Conservation (phyloP, 2,888 invertebrate species). For the Zhuqinia jingwanae region DNA sequence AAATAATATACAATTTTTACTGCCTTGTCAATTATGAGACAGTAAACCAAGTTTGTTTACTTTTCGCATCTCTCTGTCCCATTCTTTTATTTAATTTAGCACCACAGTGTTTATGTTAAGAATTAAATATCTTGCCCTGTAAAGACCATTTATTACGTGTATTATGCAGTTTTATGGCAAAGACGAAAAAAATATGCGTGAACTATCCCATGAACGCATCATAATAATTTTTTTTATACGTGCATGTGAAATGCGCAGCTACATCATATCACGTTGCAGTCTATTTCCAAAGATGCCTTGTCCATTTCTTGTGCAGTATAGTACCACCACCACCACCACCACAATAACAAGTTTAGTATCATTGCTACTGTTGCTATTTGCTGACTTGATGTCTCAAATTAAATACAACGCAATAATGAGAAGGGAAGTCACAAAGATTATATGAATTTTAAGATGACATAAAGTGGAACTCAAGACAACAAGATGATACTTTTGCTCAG, state of each 20-base stretch:
- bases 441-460: constrained; percentile 53
- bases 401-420: constrained; percentile 46
- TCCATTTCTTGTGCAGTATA: no score
- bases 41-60: no score
- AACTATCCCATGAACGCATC: neutral
- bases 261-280: neutral
- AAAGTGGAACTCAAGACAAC: constrained; percentile 15
- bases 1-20: no score
- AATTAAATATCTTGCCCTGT: no score
- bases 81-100: constrained; percentile 35
- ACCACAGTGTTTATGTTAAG: constrained; percentile 36
- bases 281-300: neutral
- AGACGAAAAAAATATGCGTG: neutral
- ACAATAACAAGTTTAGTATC: neutral
- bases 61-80: no score
- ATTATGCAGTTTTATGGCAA: no score
- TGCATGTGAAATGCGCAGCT: neutral
- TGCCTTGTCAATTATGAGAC: no score
- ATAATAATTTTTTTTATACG: no score
- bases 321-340: no score
- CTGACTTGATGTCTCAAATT: constrained; percentile 14
- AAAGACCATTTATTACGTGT: no score
- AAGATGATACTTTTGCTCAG: no score
- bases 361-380: neutral
- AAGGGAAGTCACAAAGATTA: constrained; percentile 47